These are phyloP conservation scores for Burhinus oedicnemus DNA, from an alignment of 2,113 vertebrate species.

Conservation along the genomic window DNA sequence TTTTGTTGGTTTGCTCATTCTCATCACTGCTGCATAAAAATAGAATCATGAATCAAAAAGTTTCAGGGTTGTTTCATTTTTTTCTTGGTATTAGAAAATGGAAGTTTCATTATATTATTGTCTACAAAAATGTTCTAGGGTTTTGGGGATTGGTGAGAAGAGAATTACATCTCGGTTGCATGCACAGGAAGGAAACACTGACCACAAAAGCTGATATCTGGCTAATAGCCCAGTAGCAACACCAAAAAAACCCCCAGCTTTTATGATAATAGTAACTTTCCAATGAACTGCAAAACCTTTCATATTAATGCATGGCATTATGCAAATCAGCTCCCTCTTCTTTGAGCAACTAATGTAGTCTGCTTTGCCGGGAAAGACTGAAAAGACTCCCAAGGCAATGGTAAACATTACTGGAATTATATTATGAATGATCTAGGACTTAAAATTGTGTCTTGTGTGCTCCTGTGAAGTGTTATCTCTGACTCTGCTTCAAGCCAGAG, in stretches of 20 bases:
- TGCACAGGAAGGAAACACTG: neutral
- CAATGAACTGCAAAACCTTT: neutral
- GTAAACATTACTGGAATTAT: conserved; percentile 24
- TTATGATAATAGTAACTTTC: neutral
- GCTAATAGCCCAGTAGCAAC: neutral
- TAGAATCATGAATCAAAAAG: neutral
- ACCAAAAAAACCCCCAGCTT: neutral
- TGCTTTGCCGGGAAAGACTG: neutral
- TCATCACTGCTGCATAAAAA: neutral
- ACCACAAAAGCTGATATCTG: neutral
- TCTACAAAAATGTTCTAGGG: neutral
- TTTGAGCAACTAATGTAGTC: neutral
- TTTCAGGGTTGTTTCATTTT: neutral
- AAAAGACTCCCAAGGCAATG: conserved; percentile 22
- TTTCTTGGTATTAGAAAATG: neutral
- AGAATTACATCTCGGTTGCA: neutral
- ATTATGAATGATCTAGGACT: neutral
- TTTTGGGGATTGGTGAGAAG: neutral
- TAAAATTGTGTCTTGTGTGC: conserved; percentile 2
- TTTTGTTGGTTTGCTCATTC: neutral
- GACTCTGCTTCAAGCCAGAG: neutral
- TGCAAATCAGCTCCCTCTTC: neutral
- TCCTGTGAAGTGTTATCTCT: conserved; percentile 32
- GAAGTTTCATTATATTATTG: neutral
- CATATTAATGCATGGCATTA: neutral